Conservation (phyloP, 2,113 vertebrate species). For the Dicentrarchus labrax region DNA sequence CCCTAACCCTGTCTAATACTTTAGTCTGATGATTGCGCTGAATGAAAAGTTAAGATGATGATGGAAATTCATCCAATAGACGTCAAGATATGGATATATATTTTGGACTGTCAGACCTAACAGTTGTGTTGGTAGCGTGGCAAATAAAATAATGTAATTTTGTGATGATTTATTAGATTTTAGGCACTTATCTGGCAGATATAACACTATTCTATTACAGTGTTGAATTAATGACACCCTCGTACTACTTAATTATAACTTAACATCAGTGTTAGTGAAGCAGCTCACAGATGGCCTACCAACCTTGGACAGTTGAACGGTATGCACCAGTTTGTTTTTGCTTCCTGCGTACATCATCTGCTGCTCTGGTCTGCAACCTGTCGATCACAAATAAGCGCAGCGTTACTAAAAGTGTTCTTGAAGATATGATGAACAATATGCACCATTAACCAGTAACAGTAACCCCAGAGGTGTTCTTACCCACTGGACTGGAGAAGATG, state of each 20-base stretch:
- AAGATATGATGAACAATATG: no score
- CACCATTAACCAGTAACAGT: no score
- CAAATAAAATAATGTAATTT: neutral
- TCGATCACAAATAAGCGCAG: neutral
- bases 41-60: neutral
- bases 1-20: no score
- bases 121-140: no score
- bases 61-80: no score
- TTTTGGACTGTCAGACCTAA: no score
- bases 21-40: no score
- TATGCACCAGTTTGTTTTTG: constrained; percentile 96
- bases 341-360: constrained; percentile 99
- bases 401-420: neutral
- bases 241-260: neutral
- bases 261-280: neutral
- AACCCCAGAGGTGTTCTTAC: constrained; percentile 81
- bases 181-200: neutral
- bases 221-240: neutral
- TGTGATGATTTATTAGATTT: neutral
- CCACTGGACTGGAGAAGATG: constrained; percentile 97
- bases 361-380: constrained; percentile 95
- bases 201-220: neutral
- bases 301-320: constrained; percentile 94
- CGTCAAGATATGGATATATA: no score
- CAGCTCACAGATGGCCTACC: neutral